phyloP scores from a whole-genome alignment of 2,888 invertebrate genomes.

The Leptinotarsa peninsularis region DNA sequence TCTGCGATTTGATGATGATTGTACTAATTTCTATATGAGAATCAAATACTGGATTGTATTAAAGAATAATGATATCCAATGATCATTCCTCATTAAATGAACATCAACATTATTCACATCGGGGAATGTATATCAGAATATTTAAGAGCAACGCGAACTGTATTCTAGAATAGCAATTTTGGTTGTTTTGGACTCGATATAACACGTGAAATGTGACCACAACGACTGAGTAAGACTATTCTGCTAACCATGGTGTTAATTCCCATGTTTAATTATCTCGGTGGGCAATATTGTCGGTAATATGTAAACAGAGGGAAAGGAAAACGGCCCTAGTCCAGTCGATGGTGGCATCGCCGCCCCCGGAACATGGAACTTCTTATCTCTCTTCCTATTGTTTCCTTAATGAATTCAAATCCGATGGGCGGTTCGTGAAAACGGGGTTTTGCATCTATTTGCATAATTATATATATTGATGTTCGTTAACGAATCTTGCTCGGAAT shows the following conservation, averaged over 20 bases:
- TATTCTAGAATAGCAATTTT: slow-evolving; percentile 27
- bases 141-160: not conserved
- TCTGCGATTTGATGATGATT: too few relatives aligned
- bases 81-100: too few relatives aligned
- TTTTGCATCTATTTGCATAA: slow-evolving; percentile 67
- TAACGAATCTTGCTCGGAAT: slow-evolving; percentile 62
- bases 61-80: too few relatives aligned
- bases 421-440: slow-evolving; percentile 64
- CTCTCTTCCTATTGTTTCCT: slow-evolving; percentile 64
- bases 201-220: slow-evolving; percentile 40
- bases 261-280: slow-evolving; percentile 53
- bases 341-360: slow-evolving; percentile 40
- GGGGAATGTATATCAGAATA: not conserved
- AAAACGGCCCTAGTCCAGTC: slow-evolving; percentile 36
- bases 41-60: too few relatives aligned
- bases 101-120: too few relatives aligned
- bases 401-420: slow-evolving; percentile 66
- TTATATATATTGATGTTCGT: slow-evolving; percentile 67
- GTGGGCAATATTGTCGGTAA: slow-evolving; percentile 54
- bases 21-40: too few relatives aligned
- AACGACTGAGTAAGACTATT: slow-evolving; percentile 43
- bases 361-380: slow-evolving; percentile 60
- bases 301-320: slow-evolving; percentile 52
- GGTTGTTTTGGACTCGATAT: slow-evolving; percentile 34
- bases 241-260: slow-evolving; percentile 42